Evolutionary conservation across 1,140 invertebrate genomes (phyloP), one percentile per base, ranked within the genome.

Genomic region (Magallana ariakensis): DNA sequence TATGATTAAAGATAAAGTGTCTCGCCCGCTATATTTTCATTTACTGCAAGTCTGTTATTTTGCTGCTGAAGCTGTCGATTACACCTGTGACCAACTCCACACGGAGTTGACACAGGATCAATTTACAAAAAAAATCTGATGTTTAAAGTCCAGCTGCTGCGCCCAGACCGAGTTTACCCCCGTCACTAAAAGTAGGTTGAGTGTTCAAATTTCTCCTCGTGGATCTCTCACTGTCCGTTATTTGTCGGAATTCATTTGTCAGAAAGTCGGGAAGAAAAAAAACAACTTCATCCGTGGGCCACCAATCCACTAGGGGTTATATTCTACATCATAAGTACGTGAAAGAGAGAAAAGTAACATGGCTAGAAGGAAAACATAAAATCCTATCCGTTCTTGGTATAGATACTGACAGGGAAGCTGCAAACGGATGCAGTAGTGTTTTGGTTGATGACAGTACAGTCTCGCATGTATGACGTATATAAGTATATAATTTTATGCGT

Each of bases 91-190:
- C 66, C 66, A 75, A 13, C 19, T 75, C 26, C 15, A 26, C 66
- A 75, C 22, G 4, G 10, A 22, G 22, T 75, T 75, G 66, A 75
- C 66, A 75, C 66, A 75, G 9, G 66, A 75, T 75, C 66, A 75
- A 75, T 75, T 75, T 75, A 75, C 66, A 75, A 75, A 46, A 46
- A 46, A 26, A 26, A 75, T 75, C 66, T 26, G 22, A 66, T n/a
- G 22, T 26, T 33, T 19, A 26, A 22, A 22, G 10, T 19, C 66
- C 10, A 75, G 22, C 66, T 75, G 66, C 33, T 46, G 33, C 33
- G 33, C 15, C 13, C 66, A 75, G 22, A 10, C 66, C 33, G 19
- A 60, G n/a, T 75, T 19, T 75, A 75, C 66, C 66, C 66, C 66
- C 22, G 66, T 19, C 66, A 75, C 22, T 13, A 26, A 75, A 13